Conservation (phyloP, 2,797 vertebrate genomes). For the Protosalanx chinensis region DNA sequence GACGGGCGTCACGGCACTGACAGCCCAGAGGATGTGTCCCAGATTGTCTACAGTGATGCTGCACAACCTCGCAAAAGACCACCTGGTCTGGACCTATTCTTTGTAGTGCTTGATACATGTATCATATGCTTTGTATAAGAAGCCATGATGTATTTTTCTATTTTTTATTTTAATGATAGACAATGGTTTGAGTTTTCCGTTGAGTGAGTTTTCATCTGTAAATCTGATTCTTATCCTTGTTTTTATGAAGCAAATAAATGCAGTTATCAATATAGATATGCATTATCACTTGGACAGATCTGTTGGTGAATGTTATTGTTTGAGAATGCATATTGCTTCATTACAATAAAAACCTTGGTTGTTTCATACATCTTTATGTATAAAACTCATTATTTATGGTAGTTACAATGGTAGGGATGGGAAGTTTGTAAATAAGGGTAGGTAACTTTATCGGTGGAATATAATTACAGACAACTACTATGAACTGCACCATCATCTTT, state of each 20-base stretch:
- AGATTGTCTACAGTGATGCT: no score
- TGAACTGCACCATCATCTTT: no score
- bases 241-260: neutral
- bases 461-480: no score
- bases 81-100: neutral
- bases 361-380: neutral
- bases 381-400: neutral
- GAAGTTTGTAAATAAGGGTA: neutral
- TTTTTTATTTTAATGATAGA: neutral
- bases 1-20: no score
- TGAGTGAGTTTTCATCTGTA: neutral
- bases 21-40: no score
- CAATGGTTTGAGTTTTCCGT: neutral
- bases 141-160: neutral
- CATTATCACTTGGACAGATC: neutral
- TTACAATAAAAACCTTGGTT: conserved; percentile 1
- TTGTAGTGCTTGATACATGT: no score
- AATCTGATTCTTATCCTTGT: neutral
- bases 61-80: neutral
- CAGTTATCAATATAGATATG: neutral
- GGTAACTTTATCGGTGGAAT: neutral
- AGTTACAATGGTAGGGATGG: neutral
- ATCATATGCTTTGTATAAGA: neutral
- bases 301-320: neutral
- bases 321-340: neutral